Evolutionary conservation across 2,888 invertebrate species (phyloP).

Genomic region (Diloba caeruleocephala): DNA sequence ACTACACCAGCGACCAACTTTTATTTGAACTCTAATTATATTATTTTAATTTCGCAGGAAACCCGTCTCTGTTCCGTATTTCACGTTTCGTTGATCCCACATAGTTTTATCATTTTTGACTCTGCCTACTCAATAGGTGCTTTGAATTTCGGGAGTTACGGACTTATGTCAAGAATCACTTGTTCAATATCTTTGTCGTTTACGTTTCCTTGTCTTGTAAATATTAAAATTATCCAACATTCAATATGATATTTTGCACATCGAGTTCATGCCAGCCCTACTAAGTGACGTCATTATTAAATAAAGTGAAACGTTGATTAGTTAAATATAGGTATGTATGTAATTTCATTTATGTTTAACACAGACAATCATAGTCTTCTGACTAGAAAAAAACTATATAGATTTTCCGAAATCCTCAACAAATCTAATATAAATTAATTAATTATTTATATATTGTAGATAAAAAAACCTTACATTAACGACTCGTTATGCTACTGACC

Average conservation of each 20-base stretch:
- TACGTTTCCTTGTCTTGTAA: slow-evolving; percentile 19
- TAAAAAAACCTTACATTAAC: slow-evolving; percentile 71
- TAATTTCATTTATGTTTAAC: slow-evolving; percentile 69
- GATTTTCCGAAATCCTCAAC: slow-evolving; percentile 71
- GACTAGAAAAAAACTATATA: slow-evolving; percentile 86
- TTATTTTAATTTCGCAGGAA: slow-evolving; percentile 52
- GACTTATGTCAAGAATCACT: background rate
- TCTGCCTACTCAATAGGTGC: slow-evolving; percentile 24
- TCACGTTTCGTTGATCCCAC: slow-evolving; percentile 53
- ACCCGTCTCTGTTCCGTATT: slow-evolving; percentile 42
- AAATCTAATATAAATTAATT: slow-evolving; percentile 72
- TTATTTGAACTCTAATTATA: slow-evolving; percentile 49
- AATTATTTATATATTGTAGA: slow-evolving; percentile 66
- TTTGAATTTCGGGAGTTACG: slow-evolving; percentile 13
- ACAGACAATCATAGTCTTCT: slow-evolving; percentile 84
- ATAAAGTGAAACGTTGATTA: slow-evolving; percentile 41
- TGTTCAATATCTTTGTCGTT: slow-evolving; percentile 7
- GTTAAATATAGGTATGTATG: slow-evolving; percentile 55
- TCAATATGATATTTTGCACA: slow-evolving; percentile 5
- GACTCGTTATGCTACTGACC: slow-evolving; percentile 83
- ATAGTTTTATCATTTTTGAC: slow-evolving; percentile 39
- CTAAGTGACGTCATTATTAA: slow-evolving; percentile 38
- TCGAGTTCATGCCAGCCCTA: slow-evolving; percentile 48
- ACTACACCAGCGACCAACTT: slow-evolving; percentile 36
- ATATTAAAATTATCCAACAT: slow-evolving; percentile 32